Evolutionary conservation across 2,113 vertebrate genomes (phyloP), one percentile per base, ranked within the genome.

Genomic region (Campylomormyrus numenius): DNA sequence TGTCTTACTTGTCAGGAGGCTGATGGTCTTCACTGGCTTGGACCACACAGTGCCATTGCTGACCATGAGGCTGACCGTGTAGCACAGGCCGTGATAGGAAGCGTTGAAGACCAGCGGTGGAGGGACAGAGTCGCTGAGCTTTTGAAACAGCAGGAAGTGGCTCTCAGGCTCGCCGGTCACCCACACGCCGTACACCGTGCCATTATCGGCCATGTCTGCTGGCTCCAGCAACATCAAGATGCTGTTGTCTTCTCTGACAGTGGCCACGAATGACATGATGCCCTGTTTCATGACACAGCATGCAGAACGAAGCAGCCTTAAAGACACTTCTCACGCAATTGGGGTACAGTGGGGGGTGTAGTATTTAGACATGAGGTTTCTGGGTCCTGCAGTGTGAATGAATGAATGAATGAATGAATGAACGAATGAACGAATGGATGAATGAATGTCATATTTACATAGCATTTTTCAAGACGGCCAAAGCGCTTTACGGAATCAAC

Each of bases 1-100:
- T 46, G 21, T 85, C 83, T 85, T 56, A 99, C 98, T 98, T 88
- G 98, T 99, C 93, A 99, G 94, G 83, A 99, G 94, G 9, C 97
- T 94, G 48, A 97, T 86, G 7, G 96, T 97, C 93, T 95, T 95
- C 3, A 95, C 74, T 8, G 97, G 96, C 92, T 96, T 96, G 94
- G 96, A 96, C 92, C 97, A 96, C 93, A 93, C 91, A 56, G 94
- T 96, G 52, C 96, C 95, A 87, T 93, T 95, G 84, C 93, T 93
- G 15, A 96, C 93, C 92, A 99, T 94, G 3, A 99, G 95, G 31
- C 96, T 97, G 90, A 99, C 95, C 5, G 95, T 96, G 94, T 99
- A 99, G 93, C 97, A 96, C 0, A 97, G 95, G 8, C 98, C 98
- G 9, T 98, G 98, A 88, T 98, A 96, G 52, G 95, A 97, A 87